Evolutionary conservation across 2,888 invertebrate genomes (phyloP).

Genomic region (Sinohyriopsis cumingii): DNA sequence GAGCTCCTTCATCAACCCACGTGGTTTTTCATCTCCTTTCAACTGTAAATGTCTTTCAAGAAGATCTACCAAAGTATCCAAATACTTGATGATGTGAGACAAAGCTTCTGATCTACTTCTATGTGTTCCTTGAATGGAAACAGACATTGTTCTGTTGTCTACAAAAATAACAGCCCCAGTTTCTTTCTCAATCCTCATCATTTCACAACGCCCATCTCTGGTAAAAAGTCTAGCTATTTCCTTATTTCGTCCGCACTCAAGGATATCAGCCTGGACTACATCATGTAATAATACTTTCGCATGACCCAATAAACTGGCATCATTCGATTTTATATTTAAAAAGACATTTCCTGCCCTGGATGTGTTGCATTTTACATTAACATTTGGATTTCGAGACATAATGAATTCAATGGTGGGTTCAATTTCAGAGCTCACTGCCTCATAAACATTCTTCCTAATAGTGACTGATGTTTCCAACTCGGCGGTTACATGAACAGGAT

Average conservation of each 20-base stretch:
- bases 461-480: constrained; percentile 32
- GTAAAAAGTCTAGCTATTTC: constrained; percentile 23
- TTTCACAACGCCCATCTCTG: constrained; percentile 24
- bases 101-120: constrained; percentile 20
- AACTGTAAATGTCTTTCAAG: constrained; percentile 25
- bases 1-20: constrained; percentile 53
- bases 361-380: constrained; percentile 8
- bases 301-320: constrained; percentile 27
- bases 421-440: constrained; percentile 11
- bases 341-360: constrained; percentile 23
- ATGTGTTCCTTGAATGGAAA: constrained; percentile 38
- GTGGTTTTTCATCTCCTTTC: constrained; percentile 42
- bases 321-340: constrained; percentile 19
- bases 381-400: not conserved
- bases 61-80: constrained; percentile 13
- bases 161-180: constrained; percentile 27
- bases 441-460: constrained; percentile 21
- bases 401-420: constrained; percentile 15
- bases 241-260: constrained; percentile 26
- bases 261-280: constrained; percentile 33
- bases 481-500: constrained; percentile 11
- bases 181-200: constrained; percentile 29
- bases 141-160: constrained; percentile 35
- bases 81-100: constrained; percentile 21
- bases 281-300: constrained; percentile 30